Evolutionary conservation across 1,140 invertebrate genomes (phyloP).

Genomic region (Trinorchestia longiramus): DNA sequence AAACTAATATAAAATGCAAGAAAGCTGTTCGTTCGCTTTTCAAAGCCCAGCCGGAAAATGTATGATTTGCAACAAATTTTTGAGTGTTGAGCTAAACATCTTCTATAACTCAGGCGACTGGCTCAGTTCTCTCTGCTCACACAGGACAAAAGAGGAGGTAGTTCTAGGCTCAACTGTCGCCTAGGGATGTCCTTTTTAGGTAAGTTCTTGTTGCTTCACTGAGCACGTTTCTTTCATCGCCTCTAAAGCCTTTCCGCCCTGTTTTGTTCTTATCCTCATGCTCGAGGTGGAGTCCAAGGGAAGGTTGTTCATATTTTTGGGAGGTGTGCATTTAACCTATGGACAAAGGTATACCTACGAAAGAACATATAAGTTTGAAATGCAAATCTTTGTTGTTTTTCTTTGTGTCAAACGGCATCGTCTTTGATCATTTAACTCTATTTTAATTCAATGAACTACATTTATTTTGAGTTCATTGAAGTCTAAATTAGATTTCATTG

Average conservation of each 20-base stretch:
- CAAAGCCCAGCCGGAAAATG: background rate
- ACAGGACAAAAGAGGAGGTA: background rate
- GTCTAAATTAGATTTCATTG: too few species aligned
- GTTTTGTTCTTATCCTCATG: background rate
- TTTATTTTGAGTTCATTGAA: background rate
- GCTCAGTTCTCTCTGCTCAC: background rate
- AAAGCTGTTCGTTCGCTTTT: background rate
- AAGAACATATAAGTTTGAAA: too few species aligned
- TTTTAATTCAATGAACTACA: background rate
- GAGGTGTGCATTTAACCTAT: background rate
- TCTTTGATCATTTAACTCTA: background rate
- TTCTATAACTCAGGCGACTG: background rate
- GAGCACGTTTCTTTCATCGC: background rate
- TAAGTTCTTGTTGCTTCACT: background rate
- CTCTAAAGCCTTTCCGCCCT: background rate
- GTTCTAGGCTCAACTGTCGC: background rate
- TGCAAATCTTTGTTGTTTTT: background rate
- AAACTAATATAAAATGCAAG: background rate
- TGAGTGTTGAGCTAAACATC: background rate
- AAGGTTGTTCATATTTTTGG: background rate
- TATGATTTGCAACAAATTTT: background rate
- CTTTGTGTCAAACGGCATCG: too few species aligned
- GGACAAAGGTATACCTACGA: background rate
- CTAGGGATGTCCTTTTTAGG: background rate
- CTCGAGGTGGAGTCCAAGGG: background rate